Conservation (phyloP, 2,888 invertebrate genomes). For the Girardia tigrina region DNA sequence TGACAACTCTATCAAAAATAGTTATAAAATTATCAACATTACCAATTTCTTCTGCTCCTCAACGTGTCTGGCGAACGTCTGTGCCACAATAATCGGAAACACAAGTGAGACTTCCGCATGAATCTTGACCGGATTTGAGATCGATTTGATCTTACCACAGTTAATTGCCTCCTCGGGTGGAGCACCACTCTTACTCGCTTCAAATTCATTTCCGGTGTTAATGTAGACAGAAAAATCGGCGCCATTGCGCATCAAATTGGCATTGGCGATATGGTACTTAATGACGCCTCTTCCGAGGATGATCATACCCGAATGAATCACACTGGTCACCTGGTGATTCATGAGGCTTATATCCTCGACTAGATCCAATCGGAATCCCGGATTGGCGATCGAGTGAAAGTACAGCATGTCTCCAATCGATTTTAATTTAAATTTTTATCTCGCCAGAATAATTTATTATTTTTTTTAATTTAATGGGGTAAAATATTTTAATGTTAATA, state of each 20-base stretch:
- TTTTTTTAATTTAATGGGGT: too few species aligned
- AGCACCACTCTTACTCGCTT: constrained; percentile 90
- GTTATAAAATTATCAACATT: too few species aligned
- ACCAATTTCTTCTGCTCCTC: too few species aligned
- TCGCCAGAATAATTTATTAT: too few species aligned
- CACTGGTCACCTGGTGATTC: constrained; percentile 83
- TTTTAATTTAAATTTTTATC: too few species aligned
- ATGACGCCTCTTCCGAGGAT: constrained; percentile 85
- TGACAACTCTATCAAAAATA: too few species aligned
- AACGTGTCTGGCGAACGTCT: constrained; percentile 76
- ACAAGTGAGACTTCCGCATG: constrained; percentile 83
- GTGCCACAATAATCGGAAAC: constrained; percentile 81
- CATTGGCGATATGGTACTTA: constrained; percentile 99
- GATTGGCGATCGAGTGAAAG: constrained; percentile 81
- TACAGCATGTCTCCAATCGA: constrained; percentile 95
- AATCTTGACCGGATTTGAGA: constrained; percentile 76
- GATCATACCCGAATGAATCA: constrained; percentile 81
- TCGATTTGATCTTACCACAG: constrained; percentile 87
- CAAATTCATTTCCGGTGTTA: constrained; percentile 86
- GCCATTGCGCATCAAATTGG: constrained; percentile 68
- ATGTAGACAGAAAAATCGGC: constrained; percentile 58
- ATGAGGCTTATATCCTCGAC: constrained; percentile 73
- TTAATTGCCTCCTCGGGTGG: constrained; percentile 93
- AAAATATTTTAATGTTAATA: too few species aligned
- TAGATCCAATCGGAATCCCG: constrained; percentile 81